Evolutionary conservation across 2,113 vertebrate genomes (phyloP).

Genomic region (Clarias magur): DNA sequence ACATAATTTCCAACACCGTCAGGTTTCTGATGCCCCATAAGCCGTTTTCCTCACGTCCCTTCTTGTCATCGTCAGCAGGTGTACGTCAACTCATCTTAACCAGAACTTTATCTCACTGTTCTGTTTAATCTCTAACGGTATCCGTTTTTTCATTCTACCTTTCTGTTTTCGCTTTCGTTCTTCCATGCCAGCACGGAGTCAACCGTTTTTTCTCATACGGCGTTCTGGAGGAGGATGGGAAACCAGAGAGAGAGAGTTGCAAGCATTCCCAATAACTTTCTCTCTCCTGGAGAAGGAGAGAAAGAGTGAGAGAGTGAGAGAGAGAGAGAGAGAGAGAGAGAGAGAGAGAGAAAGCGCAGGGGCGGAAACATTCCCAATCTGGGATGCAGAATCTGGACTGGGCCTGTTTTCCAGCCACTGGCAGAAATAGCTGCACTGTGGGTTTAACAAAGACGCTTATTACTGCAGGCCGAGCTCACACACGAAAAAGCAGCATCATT

Average conservation of each 20-base stretch:
- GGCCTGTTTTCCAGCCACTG: slow-evolving; percentile 71
- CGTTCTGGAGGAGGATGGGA: slow-evolving; percentile 16
- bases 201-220: background rate
- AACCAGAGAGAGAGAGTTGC: background rate
- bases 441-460: slow-evolving; percentile 76
- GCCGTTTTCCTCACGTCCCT: slow-evolving; percentile 2
- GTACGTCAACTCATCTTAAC: background rate
- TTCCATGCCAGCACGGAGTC: background rate
- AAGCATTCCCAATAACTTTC: background rate
- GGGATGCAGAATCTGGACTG: slow-evolving; percentile 72
- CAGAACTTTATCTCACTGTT: background rate
- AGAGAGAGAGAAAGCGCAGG: slow-evolving; percentile 34
- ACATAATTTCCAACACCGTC: background rate
- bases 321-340: slow-evolving; percentile 5
- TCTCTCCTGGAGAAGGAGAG: background rate
- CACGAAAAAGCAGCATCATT: slow-evolving; percentile 38
- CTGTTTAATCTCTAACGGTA: background rate
- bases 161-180: background rate
- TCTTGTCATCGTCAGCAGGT: slow-evolving; percentile 14
- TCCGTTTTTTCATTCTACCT: background rate
- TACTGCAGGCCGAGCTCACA: slow-evolving; percentile 61
- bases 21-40: slow-evolving; percentile 6
- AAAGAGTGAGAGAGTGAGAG: slow-evolving; percentile 28
- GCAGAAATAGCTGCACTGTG: slow-evolving; percentile 73
- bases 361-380: slow-evolving; percentile 68